These are phyloP conservation scores for Galerucella calmariensis DNA, from an alignment of 2,888 invertebrate species.

Conservation along the genomic window DNA sequence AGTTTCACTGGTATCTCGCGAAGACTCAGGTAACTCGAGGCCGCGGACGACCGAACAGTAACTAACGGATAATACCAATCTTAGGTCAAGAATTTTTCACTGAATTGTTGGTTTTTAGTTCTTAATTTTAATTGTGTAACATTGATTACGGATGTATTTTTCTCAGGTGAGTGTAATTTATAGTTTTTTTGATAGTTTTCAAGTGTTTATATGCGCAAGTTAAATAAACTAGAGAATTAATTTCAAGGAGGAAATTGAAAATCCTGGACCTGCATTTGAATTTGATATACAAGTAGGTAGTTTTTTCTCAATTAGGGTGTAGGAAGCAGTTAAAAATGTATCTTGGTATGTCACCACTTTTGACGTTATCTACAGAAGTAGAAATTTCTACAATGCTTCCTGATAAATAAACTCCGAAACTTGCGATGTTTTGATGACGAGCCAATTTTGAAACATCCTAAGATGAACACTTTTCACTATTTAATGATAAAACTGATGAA, in stretches of 20 bases:
- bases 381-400: background rate
- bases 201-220: background rate
- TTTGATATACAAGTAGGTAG: too few species aligned
- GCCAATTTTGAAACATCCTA: background rate
- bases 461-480: background rate
- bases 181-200: background rate
- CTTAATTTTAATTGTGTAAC: slow-evolving; percentile 6
- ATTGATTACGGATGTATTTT: slow-evolving; percentile 3
- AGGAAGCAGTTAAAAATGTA: too few species aligned
- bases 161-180: background rate
- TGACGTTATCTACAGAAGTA: background rate
- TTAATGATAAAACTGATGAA: background rate
- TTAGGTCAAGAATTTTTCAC: slow-evolving; percentile 16
- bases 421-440: background rate
- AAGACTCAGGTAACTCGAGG: slow-evolving; percentile 37
- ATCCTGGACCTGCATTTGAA: too few species aligned
- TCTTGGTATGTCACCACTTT: background rate
- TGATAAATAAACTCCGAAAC: background rate
- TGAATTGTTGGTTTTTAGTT: slow-evolving; percentile 7
- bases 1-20: slow-evolving; percentile 54
- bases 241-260: too few species aligned
- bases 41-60: slow-evolving; percentile 22
- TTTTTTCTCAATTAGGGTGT: too few species aligned
- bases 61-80: slow-evolving; percentile 22
- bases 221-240: too few species aligned